Conservation (phyloP, 1,140 invertebrate species). For the Parasteatoda tepidariorum region DNA sequence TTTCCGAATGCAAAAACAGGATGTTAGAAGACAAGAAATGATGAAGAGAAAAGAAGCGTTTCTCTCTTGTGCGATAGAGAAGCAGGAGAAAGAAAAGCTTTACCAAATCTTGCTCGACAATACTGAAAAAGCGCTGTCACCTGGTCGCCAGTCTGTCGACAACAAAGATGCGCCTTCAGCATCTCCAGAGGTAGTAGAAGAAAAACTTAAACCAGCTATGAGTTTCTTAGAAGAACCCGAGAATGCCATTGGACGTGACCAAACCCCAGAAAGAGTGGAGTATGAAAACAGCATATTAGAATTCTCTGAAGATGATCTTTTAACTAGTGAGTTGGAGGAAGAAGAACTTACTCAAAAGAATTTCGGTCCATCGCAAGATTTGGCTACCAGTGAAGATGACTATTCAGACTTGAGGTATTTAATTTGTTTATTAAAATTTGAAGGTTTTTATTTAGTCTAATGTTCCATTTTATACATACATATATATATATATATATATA, state of each 20-base stretch:
- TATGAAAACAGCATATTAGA: conserved; percentile 77
- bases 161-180: not conserved
- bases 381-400: conserved; percentile 78
- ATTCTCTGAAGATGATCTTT: conserved; percentile 75
- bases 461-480: too few relatives aligned
- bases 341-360: conserved; percentile 94
- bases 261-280: conserved; percentile 86
- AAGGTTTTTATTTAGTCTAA: not conserved
- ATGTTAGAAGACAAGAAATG: conserved; percentile 55
- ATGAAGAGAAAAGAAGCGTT: conserved; percentile 63
- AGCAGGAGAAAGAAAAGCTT: conserved; percentile 53
- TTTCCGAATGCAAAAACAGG: conserved; percentile 62
- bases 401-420: conserved; percentile 73
- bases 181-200: not conserved
- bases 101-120: conserved; percentile 48
- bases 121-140: conserved; percentile 47
- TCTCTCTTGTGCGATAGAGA: conserved; percentile 55
- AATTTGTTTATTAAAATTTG: not conserved
- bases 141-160: not conserved
- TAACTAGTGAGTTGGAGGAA: conserved; percentile 84
- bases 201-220: not conserved
- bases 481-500: too few relatives aligned
- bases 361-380: conserved; percentile 78
- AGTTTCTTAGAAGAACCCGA: conserved; percentile 22
- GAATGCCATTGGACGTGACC: conserved; percentile 39